A percentile compares a stretch with the other conserved stretches of the same genome.
Evolutionary conservation across 2,797 vertebrate genomes (phyloP).

Genomic region (Oceanodroma leucorhoa): DNA sequence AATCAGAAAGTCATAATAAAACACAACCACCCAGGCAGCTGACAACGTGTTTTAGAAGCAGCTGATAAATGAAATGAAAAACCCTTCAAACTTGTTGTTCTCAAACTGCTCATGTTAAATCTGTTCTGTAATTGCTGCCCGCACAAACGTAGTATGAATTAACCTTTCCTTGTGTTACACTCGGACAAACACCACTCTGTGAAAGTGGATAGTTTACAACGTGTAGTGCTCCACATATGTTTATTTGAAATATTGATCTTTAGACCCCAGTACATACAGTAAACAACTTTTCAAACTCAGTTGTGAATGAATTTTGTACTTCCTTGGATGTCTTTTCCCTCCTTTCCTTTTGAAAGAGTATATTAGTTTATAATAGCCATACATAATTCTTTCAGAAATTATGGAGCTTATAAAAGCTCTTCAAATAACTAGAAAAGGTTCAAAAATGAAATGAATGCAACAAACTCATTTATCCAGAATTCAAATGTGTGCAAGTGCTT

Average conservation of each 20-base stretch:
- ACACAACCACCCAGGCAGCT: not conserved
- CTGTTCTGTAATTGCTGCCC: not conserved
- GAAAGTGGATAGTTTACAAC: not conserved
- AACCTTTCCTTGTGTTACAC: not conserved
- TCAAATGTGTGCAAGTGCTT: not conserved
- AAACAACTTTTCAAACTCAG: not conserved
- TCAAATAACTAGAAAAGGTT: not conserved
- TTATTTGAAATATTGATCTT: not conserved
- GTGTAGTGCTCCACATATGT: not conserved
- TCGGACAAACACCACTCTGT: not conserved
- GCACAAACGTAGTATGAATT: not conserved
- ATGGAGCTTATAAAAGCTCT: not conserved
- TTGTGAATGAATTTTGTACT: not conserved
- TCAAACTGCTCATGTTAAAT: not conserved
- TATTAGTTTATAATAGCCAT: not conserved
- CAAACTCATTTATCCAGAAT: not conserved
- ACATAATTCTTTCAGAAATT: not conserved
- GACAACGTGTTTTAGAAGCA: not conserved
- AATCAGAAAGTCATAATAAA: slow-evolving; percentile 1
- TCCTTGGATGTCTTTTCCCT: not conserved
- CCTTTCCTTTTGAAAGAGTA: not conserved
- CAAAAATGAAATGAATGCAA: not conserved
- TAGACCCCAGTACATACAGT: not conserved
- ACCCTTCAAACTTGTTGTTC: not conserved
- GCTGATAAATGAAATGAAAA: not conserved